phyloP scores from a whole-genome alignment of 2,797 vertebrate genomes.

The Pseudochirops corinnae region DNA sequence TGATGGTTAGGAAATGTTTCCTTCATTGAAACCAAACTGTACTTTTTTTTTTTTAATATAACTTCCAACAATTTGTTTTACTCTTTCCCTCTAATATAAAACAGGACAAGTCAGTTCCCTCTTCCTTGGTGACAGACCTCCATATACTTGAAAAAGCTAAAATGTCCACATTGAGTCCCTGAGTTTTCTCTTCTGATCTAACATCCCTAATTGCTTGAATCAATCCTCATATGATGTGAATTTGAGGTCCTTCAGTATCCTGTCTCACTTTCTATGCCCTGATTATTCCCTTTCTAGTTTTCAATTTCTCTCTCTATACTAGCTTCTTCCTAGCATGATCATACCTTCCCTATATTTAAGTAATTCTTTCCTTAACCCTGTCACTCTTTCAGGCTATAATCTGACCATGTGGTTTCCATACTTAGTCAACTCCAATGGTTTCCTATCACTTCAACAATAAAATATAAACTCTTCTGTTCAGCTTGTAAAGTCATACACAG shows the following conservation, averaged over 20 bases:
- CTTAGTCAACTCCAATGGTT: not conserved
- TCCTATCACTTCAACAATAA: not conserved
- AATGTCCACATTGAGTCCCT: not conserved
- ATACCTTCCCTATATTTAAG: not conserved
- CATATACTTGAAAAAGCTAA: conserved; percentile 30
- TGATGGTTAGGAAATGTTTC: conserved; percentile 37
- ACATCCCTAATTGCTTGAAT: not conserved
- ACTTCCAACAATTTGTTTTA: not conserved
- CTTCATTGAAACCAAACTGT: conserved; percentile 18
- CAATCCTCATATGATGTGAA: not conserved
- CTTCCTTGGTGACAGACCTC: conserved; percentile 27
- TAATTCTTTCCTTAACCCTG: not conserved
- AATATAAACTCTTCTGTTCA: not conserved
- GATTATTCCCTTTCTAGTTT: not conserved
- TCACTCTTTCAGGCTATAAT: not conserved
- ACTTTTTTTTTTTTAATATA: not conserved
- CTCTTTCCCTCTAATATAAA: not conserved
- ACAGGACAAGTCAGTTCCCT: conserved; percentile 42
- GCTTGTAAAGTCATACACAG: not conserved
- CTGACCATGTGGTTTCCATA: not conserved
- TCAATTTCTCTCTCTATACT: not conserved
- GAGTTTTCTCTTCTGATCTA: not conserved
- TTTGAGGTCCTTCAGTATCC: not conserved
- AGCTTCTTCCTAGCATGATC: not conserved
- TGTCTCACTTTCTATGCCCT: not conserved